These are phyloP conservation scores for Phyllotreta cruciferae DNA, from an alignment of 2,888 invertebrate genomes.

Conservation along the genomic window DNA sequence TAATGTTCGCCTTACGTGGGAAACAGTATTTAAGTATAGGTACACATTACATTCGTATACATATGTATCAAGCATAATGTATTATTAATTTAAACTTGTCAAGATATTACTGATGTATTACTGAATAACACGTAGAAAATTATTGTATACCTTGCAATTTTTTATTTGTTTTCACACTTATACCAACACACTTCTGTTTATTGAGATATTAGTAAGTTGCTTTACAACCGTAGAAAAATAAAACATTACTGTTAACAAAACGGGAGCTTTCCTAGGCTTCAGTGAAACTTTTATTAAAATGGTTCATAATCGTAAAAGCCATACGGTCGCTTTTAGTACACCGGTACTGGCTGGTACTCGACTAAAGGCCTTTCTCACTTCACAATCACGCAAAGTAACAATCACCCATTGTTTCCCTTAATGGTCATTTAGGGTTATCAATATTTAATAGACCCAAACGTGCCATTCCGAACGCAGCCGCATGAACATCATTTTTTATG, in stretches of 20 bases:
- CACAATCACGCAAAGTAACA: constrained; percentile 53
- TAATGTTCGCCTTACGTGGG: no score
- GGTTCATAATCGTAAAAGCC: constrained; percentile 19
- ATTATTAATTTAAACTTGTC: constrained; percentile 14
- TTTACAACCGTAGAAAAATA: constrained; percentile 31
- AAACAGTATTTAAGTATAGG: no score
- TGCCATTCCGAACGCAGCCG: constrained; percentile 27
- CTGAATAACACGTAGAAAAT: constrained; percentile 22
- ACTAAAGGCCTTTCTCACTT: constrained; percentile 33
- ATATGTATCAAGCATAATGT: neutral
- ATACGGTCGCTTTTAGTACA: constrained; percentile 24
- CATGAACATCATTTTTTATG: constrained; percentile 31
- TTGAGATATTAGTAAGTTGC: constrained; percentile 34
- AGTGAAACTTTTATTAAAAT: constrained; percentile 12
- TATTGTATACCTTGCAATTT: constrained; percentile 19
- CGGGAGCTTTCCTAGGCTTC: constrained; percentile 22
- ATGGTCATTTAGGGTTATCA: constrained; percentile 53
- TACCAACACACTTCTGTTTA: constrained; percentile 31
- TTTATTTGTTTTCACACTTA: constrained; percentile 25
- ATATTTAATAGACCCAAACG: constrained; percentile 42
- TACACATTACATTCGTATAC: no score
- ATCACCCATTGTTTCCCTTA: constrained; percentile 54
- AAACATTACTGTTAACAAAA: constrained; percentile 31
- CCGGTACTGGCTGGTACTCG: constrained; percentile 49
- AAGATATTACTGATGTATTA: constrained; percentile 19